These are phyloP conservation scores for Puffinus mauretanicus DNA, from an alignment of 2,113 vertebrate genomes.

Conservation along the genomic window DNA sequence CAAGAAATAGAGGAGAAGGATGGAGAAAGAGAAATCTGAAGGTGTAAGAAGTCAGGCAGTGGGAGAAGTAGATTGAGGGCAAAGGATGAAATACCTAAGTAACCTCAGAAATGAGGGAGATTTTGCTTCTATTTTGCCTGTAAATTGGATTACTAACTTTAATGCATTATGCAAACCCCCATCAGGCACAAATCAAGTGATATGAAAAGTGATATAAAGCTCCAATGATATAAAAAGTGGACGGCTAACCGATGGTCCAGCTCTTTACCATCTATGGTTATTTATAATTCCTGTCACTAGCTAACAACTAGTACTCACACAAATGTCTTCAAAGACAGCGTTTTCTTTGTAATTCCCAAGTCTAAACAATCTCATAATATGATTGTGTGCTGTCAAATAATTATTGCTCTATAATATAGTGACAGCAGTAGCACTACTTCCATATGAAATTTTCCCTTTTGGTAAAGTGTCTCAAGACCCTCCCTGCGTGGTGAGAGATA, in stretches of 20 bases:
- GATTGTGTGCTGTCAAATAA: background rate
- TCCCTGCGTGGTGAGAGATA: background rate
- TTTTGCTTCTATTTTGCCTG: background rate
- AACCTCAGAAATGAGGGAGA: background rate
- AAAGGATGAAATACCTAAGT: background rate
- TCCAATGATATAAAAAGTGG: background rate
- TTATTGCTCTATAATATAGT: background rate
- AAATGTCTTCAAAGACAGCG: background rate
- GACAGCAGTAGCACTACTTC: background rate
- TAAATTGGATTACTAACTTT: background rate
- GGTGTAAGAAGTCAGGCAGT: background rate
- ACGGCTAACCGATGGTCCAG: background rate
- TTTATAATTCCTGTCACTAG: background rate
- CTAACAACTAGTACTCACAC: background rate
- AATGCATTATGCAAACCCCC: background rate
- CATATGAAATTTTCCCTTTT: background rate
- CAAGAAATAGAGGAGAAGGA: background rate
- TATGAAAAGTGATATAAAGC: background rate
- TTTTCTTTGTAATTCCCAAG: background rate
- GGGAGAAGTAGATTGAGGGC: background rate
- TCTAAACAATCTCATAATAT: background rate
- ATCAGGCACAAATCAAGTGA: background rate
- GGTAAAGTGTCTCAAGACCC: background rate
- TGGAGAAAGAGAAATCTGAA: background rate
- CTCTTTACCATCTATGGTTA: background rate